Evolutionary conservation across 1,140 invertebrate genomes (phyloP).

Genomic region (Cherax destructor): DNA sequence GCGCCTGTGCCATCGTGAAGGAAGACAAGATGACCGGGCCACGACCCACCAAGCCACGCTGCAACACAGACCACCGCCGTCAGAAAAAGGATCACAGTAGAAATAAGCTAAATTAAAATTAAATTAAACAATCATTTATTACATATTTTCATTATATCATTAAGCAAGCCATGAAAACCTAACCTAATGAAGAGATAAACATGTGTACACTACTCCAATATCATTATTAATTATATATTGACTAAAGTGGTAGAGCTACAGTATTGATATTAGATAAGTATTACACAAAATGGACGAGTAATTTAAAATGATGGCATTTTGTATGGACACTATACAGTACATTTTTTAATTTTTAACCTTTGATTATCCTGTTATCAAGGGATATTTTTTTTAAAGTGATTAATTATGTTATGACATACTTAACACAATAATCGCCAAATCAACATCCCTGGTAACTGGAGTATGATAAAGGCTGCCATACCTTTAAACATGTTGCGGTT

Average conservation of each 20-base stretch:
- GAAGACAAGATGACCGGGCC: slow-evolving; percentile 3
- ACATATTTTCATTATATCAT: not conserved
- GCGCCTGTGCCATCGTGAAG: slow-evolving; percentile 44
- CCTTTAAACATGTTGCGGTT: not conserved
- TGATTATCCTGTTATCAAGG: not conserved
- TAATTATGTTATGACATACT: not conserved
- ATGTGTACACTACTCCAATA: too few species aligned
- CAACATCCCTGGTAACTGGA: not conserved
- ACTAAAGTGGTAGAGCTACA: too few species aligned
- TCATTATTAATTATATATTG: too few species aligned
- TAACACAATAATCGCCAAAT: not conserved
- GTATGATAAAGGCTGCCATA: not conserved
- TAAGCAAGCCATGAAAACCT: not conserved
- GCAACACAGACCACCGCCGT: slow-evolving; percentile 31
- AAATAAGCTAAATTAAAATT: not conserved
- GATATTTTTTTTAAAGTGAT: not conserved
- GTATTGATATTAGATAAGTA: too few species aligned
- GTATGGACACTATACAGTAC: not conserved
- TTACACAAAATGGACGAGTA: not conserved
- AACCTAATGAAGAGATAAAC: not conserved
- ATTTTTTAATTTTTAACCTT: not conserved
- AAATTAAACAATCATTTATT: not conserved
- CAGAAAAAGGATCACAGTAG: slow-evolving; percentile 12
- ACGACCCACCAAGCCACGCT: slow-evolving; percentile 5
- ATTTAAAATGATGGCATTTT: not conserved